Conservation (phyloP, 2,113 vertebrate genomes). For the Mormyrus iriodes region DNA sequence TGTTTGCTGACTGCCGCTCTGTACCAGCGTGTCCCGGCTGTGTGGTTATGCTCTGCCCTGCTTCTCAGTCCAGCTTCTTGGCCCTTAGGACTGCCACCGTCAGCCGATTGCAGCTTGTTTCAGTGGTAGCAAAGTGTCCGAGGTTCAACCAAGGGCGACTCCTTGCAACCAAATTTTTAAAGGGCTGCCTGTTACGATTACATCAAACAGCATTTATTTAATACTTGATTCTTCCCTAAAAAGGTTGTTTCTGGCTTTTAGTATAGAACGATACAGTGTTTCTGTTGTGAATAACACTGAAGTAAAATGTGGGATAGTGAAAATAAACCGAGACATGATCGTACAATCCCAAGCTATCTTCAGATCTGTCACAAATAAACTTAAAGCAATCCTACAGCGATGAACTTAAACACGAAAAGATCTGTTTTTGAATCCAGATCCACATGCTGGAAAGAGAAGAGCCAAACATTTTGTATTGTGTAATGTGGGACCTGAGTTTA, state of each 20-base stretch:
- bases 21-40: background rate
- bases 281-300: background rate
- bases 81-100: background rate
- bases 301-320: background rate
- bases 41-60: background rate
- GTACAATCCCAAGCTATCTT: background rate
- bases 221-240: background rate
- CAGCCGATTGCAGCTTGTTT: background rate
- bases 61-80: background rate
- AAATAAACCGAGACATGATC: no score
- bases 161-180: background rate
- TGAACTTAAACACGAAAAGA: background rate
- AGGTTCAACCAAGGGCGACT: background rate
- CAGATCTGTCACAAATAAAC: background rate
- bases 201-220: background rate
- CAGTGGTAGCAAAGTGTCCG: background rate
- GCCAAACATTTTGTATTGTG: background rate
- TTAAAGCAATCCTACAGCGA: background rate
- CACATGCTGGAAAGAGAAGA: background rate
- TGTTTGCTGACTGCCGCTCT: background rate
- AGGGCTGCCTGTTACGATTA: background rate
- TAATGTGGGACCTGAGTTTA: background rate
- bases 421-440: background rate
- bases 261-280: background rate
- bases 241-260: background rate